These are phyloP conservation scores for Nudaria mundana DNA, from an alignment of 2,888 invertebrate genomes.

Conservation along the genomic window DNA sequence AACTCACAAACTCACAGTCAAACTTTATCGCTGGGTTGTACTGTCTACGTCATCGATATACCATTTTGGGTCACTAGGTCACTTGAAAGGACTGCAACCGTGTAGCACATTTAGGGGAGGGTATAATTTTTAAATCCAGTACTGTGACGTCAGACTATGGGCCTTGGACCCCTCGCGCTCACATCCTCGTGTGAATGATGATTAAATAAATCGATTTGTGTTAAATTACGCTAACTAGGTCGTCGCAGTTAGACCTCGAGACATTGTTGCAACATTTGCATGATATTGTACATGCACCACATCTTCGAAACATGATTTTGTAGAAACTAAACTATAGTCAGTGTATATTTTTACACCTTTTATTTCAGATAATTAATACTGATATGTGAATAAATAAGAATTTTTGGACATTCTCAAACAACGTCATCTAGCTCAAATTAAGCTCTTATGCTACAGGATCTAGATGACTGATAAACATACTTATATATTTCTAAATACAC, in stretches of 20 bases:
- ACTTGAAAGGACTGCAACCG: constrained; percentile 68
- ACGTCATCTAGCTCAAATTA: too few species aligned
- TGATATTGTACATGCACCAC: too few species aligned
- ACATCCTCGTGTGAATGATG: constrained; percentile 60
- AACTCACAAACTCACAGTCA: constrained; percentile 16
- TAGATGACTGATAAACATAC: too few species aligned
- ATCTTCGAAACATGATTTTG: too few species aligned
- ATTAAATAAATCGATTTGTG: constrained; percentile 66
- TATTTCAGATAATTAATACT: too few species aligned
- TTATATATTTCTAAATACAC: too few species aligned
- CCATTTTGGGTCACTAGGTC: constrained; percentile 77
- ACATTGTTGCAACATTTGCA: neutral
- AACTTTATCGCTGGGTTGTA: constrained; percentile 53
- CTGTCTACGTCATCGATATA: constrained; percentile 69
- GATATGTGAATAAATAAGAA: too few species aligned
- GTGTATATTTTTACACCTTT: too few species aligned
- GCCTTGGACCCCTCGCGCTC: constrained; percentile 51
- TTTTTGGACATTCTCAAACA: too few species aligned
- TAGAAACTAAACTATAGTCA: too few species aligned
- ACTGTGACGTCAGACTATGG: constrained; percentile 63
- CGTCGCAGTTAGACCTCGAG: constrained; percentile 23
- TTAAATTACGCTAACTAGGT: constrained; percentile 48
- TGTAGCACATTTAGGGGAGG: constrained; percentile 47
- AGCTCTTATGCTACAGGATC: too few species aligned
- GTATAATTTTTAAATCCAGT: constrained; percentile 60